Evolutionary conservation across 1,140 invertebrate species (phyloP).

Genomic region (Myzus persicae): DNA sequence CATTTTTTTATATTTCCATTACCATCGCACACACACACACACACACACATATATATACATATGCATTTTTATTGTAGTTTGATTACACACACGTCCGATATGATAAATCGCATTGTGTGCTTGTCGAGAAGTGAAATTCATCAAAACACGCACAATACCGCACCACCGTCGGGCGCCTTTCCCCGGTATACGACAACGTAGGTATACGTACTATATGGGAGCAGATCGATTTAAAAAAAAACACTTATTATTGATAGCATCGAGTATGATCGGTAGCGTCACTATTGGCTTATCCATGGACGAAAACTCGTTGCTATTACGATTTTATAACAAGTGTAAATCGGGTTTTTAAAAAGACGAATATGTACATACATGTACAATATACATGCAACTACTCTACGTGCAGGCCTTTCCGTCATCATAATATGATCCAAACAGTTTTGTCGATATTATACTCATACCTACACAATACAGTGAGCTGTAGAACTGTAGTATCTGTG

Average conservation of each 20-base stretch:
- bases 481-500: background rate
- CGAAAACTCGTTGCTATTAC: background rate
- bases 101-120: slow-evolving; percentile 36
- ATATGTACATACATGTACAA: background rate
- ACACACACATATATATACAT: background rate
- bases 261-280: background rate
- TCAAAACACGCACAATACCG: slow-evolving; percentile 34
- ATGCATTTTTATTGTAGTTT: slow-evolving; percentile 40
- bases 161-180: slow-evolving; percentile 25
- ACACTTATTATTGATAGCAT: background rate
- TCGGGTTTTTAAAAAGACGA: background rate
- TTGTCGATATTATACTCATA: background rate
- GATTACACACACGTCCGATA: slow-evolving; percentile 49
- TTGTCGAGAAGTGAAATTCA: slow-evolving; percentile 53
- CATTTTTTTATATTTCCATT: slow-evolving; percentile 40
- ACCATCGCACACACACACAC: background rate
- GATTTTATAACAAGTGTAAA: background rate
- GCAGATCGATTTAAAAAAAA: slow-evolving; percentile 25
- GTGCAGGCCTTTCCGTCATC: background rate
- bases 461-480: background rate
- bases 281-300: background rate
- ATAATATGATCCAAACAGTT: background rate
- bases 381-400: background rate
- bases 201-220: background rate
- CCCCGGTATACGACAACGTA: background rate